Percentiles rank a stretch among this genome's conserved stretches.
Evolutionary conservation across 2,888 invertebrate species (phyloP).

Genomic region (Lordiphosa andalusiaca): DNA sequence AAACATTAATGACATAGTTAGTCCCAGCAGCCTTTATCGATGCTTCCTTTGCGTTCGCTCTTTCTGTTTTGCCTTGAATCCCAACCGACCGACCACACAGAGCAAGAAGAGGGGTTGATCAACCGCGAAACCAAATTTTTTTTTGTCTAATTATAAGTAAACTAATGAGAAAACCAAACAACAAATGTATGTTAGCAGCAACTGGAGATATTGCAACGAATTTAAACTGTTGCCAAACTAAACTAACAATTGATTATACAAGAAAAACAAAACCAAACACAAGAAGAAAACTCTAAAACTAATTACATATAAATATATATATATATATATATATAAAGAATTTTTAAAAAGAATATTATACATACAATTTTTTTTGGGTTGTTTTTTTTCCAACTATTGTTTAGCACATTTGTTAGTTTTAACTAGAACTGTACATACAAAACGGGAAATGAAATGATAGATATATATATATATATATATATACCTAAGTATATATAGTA

Average conservation of each 20-base stretch:
- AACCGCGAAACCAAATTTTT: slow-evolving; percentile 35
- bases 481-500: slow-evolving; percentile 25
- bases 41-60: slow-evolving; percentile 15
- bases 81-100: slow-evolving; percentile 25
- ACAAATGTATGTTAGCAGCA: slow-evolving; percentile 58
- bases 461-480: slow-evolving; percentile 14
- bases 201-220: slow-evolving; percentile 73
- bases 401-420: slow-evolving; percentile 70
- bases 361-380: slow-evolving; percentile 22
- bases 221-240: slow-evolving; percentile 74
- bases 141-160: slow-evolving; percentile 68
- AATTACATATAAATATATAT: slow-evolving; percentile 39
- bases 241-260: slow-evolving; percentile 55
- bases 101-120: slow-evolving; percentile 3
- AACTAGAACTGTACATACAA: slow-evolving; percentile 68
- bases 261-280: slow-evolving; percentile 31
- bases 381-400: slow-evolving; percentile 46
- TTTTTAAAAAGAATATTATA: slow-evolving; percentile 40
- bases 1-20: neutral
- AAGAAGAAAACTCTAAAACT: slow-evolving; percentile 12
- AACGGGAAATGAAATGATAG: slow-evolving; percentile 38
- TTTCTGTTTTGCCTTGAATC: slow-evolving; percentile 2
- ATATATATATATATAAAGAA: slow-evolving; percentile 41
- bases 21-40: slow-evolving; percentile 2
- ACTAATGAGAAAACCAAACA: slow-evolving; percentile 44